These are phyloP conservation scores for Chrysemys picta DNA, from an alignment of 2,113 vertebrate genomes.

Conservation along the genomic window DNA sequence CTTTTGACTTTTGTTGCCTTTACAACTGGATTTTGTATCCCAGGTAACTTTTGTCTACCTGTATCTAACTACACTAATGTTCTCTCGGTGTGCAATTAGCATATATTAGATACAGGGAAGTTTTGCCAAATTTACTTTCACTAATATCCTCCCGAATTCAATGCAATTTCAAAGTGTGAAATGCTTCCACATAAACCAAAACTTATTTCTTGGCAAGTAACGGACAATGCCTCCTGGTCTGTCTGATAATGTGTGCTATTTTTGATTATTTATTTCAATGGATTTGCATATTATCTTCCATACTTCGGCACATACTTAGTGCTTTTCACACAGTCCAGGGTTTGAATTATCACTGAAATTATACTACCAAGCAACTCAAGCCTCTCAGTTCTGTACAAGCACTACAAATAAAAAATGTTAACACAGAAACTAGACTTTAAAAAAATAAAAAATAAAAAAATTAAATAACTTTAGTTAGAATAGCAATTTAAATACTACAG, in stretches of 20 bases:
- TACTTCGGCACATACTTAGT: background rate
- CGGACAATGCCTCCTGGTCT: background rate
- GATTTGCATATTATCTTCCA: background rate
- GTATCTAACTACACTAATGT: background rate
- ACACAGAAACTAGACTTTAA: accelerated
- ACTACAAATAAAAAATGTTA: background rate
- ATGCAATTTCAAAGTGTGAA: background rate
- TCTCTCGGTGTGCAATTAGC: background rate
- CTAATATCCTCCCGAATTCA: accelerated
- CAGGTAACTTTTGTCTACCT: background rate
- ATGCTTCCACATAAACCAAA: background rate
- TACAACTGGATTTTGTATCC: background rate
- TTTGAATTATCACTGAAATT: background rate
- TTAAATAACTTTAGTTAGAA: background rate
- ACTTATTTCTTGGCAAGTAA: background rate
- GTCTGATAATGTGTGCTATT: background rate
- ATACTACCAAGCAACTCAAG: background rate
- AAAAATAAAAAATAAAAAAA: background rate
- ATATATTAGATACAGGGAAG: background rate
- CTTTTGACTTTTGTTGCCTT: background rate
- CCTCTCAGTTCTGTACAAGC: accelerated
- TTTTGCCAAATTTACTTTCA: background rate
- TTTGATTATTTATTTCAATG: background rate
- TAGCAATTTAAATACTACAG: background rate
- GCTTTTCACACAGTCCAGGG: background rate